Percentiles rank a stretch among this genome's conserved stretches.
Evolutionary conservation across 2,797 vertebrate species (phyloP).

Genomic region (Pteropus rufus): DNA sequence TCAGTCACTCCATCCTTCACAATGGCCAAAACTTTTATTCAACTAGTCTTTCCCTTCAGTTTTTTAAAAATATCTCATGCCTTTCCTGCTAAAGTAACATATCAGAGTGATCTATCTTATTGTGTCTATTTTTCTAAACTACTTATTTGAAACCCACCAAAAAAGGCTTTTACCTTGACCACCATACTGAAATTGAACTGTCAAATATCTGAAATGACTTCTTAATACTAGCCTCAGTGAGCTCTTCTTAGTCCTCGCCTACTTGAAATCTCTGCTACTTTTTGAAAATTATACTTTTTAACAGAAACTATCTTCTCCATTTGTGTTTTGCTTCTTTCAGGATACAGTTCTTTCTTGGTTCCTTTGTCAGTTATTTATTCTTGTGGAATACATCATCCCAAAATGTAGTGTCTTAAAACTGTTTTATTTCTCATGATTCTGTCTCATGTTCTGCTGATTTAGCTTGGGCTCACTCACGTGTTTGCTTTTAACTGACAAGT

Average conservation of each 20-base stretch:
- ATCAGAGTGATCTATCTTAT: neutral
- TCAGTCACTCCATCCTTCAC: neutral
- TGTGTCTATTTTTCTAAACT: neutral
- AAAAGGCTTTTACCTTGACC: neutral
- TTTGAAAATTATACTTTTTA: neutral
- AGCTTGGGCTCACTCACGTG: neutral
- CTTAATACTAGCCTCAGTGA: neutral
- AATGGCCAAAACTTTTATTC: neutral
- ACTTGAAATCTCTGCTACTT: neutral
- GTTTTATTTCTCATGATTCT: neutral
- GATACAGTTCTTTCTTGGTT: neutral
- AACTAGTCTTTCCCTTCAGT: neutral
- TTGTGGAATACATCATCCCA: neutral
- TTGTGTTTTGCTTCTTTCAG: neutral
- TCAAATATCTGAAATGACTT: neutral
- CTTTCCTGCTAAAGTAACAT: neutral
- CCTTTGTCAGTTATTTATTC: neutral
- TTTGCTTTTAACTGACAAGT: neutral
- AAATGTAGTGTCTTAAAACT: neutral
- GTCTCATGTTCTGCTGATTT: neutral
- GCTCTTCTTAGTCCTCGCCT: neutral
- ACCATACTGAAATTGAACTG: neutral
- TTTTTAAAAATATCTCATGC: neutral
- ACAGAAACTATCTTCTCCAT: neutral
- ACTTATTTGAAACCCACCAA: neutral